Evolutionary conservation across 1,140 invertebrate genomes (phyloP).

Genomic region (Leptinotarsa defecta): DNA sequence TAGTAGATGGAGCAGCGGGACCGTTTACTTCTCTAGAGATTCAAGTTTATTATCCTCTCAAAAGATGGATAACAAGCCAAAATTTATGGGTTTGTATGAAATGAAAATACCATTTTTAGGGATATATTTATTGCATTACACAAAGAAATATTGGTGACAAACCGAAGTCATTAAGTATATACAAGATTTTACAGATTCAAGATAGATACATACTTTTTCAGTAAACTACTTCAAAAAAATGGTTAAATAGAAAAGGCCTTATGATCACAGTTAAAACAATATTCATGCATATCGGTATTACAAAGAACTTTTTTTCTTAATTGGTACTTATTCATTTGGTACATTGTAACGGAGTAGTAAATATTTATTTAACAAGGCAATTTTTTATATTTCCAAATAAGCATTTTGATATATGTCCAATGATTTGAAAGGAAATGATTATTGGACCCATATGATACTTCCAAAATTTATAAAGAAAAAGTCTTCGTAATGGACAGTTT

Average conservation of each 20-base stretch:
- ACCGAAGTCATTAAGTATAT: constrained; percentile 29
- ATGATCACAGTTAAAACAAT: constrained; percentile 39
- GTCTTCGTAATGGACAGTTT: neutral
- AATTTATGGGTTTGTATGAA: neutral
- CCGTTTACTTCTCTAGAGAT: too few relatives aligned
- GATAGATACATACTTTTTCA: constrained; percentile 23
- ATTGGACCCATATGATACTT: neutral
- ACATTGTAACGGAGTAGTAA: constrained; percentile 18
- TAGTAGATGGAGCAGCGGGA: too few relatives aligned
- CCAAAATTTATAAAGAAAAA: neutral
- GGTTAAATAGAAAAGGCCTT: constrained; percentile 31
- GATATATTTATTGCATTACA: constrained; percentile 37
- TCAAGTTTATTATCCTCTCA: too few relatives aligned
- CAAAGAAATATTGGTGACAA: constrained; percentile 40
- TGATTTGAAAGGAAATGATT: neutral
- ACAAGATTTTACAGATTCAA: constrained; percentile 30
- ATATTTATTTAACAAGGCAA: constrained; percentile 14
- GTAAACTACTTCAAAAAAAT: constrained; percentile 31
- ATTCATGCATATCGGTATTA: constrained; percentile 19
- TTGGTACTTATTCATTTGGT: constrained; percentile 21
- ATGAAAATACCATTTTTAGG: neutral
- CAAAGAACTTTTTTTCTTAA: constrained; percentile 20
- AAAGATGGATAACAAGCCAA: too few relatives aligned
- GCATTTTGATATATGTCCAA: neutral
- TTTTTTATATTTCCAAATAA: constrained; percentile 5